A percentile compares a stretch with the other conserved stretches of the same genome.
Evolutionary conservation across 2,888 invertebrate species (phyloP).

Genomic region (Branchellion lobata): DNA sequence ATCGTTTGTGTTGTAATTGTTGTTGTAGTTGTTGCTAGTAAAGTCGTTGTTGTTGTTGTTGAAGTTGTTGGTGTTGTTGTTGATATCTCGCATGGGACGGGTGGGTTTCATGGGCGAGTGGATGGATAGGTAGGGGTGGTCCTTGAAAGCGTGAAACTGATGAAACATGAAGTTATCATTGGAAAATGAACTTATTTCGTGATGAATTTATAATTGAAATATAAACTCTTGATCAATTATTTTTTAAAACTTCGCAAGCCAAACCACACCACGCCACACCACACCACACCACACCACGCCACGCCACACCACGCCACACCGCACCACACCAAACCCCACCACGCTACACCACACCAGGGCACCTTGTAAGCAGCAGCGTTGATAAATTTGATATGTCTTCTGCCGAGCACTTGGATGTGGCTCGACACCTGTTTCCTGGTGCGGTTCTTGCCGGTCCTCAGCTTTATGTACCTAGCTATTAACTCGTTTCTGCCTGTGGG

Average conservation of each 20-base stretch:
- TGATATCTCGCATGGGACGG: neutral
- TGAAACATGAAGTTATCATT: slow-evolving; percentile 10
- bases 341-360: no score
- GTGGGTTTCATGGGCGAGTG: neutral
- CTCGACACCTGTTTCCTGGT: slow-evolving; percentile 99
- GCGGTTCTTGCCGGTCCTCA: slow-evolving; percentile 97
- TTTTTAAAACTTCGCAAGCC: no score
- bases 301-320: no score
- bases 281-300: no score
- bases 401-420: slow-evolving; percentile 98
- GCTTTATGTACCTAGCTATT: slow-evolving; percentile 98
- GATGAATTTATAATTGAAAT: no score
- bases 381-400: slow-evolving; percentile 89
- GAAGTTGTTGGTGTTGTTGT: slow-evolving; percentile 13
- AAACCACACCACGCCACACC: no score
- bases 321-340: no score
- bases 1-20: no score
- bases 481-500: slow-evolving; percentile 90
- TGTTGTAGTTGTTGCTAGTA: slow-evolving; percentile 1
- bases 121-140: slow-evolving; percentile 28
- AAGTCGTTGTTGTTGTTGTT: slow-evolving; percentile 8
- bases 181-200: neutral
- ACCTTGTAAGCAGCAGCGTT: slow-evolving; percentile 50
- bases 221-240: no score
- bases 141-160: slow-evolving; percentile 40